Conservation (phyloP, 2,797 vertebrate genomes). For the Sphenopsis melanotis region DNA sequence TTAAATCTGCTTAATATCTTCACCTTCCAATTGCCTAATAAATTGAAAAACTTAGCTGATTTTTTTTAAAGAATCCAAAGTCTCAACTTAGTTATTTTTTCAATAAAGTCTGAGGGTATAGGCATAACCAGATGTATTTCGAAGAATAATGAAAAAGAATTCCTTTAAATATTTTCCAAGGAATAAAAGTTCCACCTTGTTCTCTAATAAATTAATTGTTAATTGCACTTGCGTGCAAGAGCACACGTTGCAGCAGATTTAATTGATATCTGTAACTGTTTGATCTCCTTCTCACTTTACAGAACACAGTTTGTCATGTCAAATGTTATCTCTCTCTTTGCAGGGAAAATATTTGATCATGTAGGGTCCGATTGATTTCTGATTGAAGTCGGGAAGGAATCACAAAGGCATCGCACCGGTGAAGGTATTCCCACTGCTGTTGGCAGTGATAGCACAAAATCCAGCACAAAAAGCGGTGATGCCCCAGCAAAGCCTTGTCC, state of each 20-base stretch:
- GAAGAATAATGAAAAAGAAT: not conserved
- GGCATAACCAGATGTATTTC: not conserved
- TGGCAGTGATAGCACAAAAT: not conserved
- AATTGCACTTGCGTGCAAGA: not conserved
- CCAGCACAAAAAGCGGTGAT: not conserved
- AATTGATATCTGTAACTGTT: not conserved
- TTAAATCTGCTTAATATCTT: not conserved
- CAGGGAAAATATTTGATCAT: slow-evolving; percentile 30
- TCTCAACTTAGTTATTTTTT: not conserved
- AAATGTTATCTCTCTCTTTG: slow-evolving; percentile 24
- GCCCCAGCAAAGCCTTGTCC: not conserved
- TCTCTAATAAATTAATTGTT: not conserved
- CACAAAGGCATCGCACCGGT: not conserved
- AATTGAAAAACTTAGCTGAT: not conserved
- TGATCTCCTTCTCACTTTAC: slow-evolving; percentile 32
- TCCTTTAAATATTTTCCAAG: not conserved
- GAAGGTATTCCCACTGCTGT: not conserved
- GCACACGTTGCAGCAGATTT: not conserved
- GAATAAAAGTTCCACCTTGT: not conserved
- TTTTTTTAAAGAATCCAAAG: not conserved
- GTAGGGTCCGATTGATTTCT: slow-evolving; percentile 34
- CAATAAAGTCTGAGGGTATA: not conserved
- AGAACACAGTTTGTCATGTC: slow-evolving; percentile 10
- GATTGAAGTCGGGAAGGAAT: slow-evolving; percentile 14
- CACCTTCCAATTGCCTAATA: not conserved